Evolutionary conservation across 2,797 vertebrate species (phyloP), one percentile per base, ranked within the genome.

Genomic region (Muscicapa comitata): DNA sequence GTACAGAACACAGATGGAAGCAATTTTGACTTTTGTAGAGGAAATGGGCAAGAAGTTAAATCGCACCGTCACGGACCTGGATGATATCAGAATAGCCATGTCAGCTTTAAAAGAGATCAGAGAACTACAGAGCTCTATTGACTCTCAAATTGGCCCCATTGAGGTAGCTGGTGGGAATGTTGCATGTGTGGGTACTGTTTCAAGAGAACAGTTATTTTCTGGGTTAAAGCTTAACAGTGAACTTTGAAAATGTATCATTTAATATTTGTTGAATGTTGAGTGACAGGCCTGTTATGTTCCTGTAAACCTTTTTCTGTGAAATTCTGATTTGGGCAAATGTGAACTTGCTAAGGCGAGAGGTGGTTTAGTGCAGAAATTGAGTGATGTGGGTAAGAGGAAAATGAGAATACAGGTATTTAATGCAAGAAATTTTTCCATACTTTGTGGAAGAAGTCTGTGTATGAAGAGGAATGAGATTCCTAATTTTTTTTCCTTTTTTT

Each of bases 71-170:
- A 98, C 98, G 95, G 99, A 99, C 95, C 96, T 99, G 75, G 99
- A 99, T 96, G 99, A 99, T 90, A 98, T 99, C 93, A 98, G 99
- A 95, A 98, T 99, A 26, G 98, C 98, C 17, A 99, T 99, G 99
- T 97, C 98, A 54, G 96, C 99, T 7, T 98, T 99, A 81, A 99
- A 99, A 86, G 99, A 99, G 81, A 99, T 99, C 94, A 98, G 99
- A 96, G 99, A 99, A 79, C 98, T 98, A 31, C 98, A 99, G 73
- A 99, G 99, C 88, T 83, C 97, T 45, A 97, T 98, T 70, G 99
- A 99, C 90, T 99, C 99, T 94, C 98, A 98, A 98, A 97, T 99
- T 80, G 99, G 98, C 29, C 99, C 98, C 10, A 98, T 99, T 74
- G 99, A 99, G 99, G 99, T 99, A 98, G 93, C 26, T 59, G 48